Evolutionary conservation across 2,888 invertebrate species (phyloP).

Genomic region (Leptinotarsa rubiginosa): DNA sequence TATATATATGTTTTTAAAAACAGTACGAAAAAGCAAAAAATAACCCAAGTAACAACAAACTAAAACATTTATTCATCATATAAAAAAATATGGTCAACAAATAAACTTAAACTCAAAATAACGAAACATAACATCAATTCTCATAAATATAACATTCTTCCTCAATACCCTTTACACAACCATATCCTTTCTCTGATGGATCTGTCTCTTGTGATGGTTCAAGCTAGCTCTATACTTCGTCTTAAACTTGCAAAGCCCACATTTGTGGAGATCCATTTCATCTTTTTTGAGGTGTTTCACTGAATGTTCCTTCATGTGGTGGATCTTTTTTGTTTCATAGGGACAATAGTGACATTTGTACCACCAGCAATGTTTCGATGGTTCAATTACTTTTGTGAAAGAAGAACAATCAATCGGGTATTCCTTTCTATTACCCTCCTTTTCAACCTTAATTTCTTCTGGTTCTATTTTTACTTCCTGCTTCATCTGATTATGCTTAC

Average conservation of each 20-base stretch:
- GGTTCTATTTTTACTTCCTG: neutral
- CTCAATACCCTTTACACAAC: neutral
- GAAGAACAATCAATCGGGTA: neutral
- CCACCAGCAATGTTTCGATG: neutral
- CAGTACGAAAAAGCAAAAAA: neutral
- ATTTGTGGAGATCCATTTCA: slow-evolving; percentile 22
- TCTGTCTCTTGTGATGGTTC: slow-evolving; percentile 10
- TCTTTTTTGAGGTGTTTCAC: slow-evolving; percentile 19
- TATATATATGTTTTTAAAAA: neutral
- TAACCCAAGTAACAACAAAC: neutral
- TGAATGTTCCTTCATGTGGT: slow-evolving; percentile 19
- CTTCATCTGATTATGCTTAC: slow-evolving; percentile 11
- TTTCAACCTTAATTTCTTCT: neutral
- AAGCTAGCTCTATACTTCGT: slow-evolving; percentile 28
- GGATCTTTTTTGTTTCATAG: slow-evolving; percentile 1
- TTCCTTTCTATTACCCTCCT: neutral
- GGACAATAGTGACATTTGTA: slow-evolving; percentile 19
- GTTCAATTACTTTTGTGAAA: slow-evolving; percentile 1
- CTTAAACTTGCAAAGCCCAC: slow-evolving; percentile 19
- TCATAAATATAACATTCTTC: neutral
- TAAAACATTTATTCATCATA: neutral
- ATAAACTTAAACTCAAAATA: neutral
- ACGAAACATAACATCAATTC: slow-evolving; percentile 3
- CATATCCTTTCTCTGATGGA: neutral
- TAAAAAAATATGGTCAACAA: neutral